Percentiles rank a stretch among this genome's conserved stretches.
These are phyloP conservation scores for Cecropterus lyciades DNA, from an alignment of 1,140 invertebrate genomes.

Conservation along the genomic window DNA sequence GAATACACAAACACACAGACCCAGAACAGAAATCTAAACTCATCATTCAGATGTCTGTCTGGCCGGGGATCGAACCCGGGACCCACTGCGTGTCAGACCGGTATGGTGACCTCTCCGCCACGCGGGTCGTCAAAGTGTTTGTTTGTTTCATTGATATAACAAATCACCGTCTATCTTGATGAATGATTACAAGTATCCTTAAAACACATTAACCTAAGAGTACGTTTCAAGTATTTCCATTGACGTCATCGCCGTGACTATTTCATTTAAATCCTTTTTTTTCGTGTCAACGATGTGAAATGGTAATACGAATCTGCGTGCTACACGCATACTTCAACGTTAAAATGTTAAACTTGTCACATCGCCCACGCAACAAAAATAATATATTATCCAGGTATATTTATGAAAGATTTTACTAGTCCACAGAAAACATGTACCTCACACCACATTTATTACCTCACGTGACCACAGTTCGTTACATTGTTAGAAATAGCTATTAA, in stretches of 20 bases:
- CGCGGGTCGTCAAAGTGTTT: no score
- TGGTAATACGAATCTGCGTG: conserved; percentile 60
- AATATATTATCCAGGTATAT: conserved; percentile 50
- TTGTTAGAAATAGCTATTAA: neutral
- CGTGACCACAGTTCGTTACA: conserved; percentile 22
- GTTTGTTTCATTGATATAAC: no score
- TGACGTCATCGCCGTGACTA: conserved; percentile 15
- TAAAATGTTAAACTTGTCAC: conserved; percentile 53
- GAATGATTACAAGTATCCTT: no score
- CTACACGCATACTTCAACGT: conserved; percentile 57
- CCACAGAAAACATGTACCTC: conserved; percentile 18
- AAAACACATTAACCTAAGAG: no score
- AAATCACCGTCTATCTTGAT: no score
- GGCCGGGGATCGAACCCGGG: no score
- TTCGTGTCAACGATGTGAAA: conserved; percentile 41
- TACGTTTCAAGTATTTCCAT: conserved; percentile 9
- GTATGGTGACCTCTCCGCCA: no score
- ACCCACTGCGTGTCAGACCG: no score
- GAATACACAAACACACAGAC: no score
- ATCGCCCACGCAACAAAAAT: conserved; percentile 61
- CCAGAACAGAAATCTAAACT: no score
- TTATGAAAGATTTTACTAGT: conserved; percentile 31
- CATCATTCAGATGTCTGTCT: no score
- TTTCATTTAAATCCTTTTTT: conserved; percentile 8
- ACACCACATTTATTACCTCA: conserved; percentile 21